Evolutionary conservation across 2,113 vertebrate genomes (phyloP), one percentile per base, ranked within the genome.

Genomic region (Phylloscopus whistleri): DNA sequence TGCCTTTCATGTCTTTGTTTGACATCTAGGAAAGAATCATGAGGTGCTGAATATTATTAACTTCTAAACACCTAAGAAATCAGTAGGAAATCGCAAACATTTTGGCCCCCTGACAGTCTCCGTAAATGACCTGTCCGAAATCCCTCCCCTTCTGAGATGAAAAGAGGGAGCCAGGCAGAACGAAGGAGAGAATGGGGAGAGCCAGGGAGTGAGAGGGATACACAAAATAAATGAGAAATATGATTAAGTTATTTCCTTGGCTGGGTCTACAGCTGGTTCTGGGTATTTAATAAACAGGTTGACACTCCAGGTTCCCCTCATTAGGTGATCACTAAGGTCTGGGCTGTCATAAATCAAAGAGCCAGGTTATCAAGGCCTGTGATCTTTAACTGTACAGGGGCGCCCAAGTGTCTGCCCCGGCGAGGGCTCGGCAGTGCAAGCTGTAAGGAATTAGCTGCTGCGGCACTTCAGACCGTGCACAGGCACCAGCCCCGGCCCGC

Each of bases 271-370:
- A 99, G 98, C 98, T 99, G 99, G 98, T 99, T 99, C 98, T 97
- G 97, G 98, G 98, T 98, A 99, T 99, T 99, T 99, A 99, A 99
- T 99, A 99, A 99, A 99, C 98, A 99, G 98, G 98, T 99, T 99
- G 99, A 99, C 99, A 99, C 98, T 98, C 98, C 88, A 96, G 83
- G 98, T 98, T 98, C 98, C 98, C 98, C 99, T 99, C 99, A 99
- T 99, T 99, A 99, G 98, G 98, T 98, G 98, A 98, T 98, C 97
- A 98, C 96, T 98, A 97, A 98, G 97, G 98, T 98, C 98, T 58
- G 94, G 94, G 89, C 97, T 97, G 97, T 98, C 98, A 98, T 99
- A 99, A 99, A 99, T 99, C 99, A 99, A 99, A 97, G 97, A 95
- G 96, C 98, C 98, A 98, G 98, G 98, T 99, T 99, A 99, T 99